Evolutionary conservation across 2,797 vertebrate genomes (phyloP).

Genomic region (Danio jaintianensis): DNA sequence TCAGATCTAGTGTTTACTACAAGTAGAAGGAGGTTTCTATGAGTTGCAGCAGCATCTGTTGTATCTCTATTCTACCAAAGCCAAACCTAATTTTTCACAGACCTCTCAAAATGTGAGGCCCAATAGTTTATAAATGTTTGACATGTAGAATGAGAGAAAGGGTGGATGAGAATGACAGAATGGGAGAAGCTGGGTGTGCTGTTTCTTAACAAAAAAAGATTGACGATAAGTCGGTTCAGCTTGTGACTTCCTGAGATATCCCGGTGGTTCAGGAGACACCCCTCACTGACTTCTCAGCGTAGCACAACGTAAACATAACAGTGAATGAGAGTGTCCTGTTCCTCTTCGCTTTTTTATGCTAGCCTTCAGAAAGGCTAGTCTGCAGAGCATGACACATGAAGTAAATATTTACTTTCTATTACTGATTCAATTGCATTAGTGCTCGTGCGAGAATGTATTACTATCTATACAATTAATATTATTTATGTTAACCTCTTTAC

Average conservation of each 20-base stretch:
- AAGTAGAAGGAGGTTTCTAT: neutral
- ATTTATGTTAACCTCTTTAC: neutral
- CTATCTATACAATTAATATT: neutral
- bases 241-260: constrained; percentile 49
- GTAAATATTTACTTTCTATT: constrained; percentile 52
- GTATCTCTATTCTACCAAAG: constrained; percentile 26
- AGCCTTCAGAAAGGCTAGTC: constrained; percentile 23
- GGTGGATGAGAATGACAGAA: constrained; percentile 44
- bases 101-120: constrained; percentile 30
- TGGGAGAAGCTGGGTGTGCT: constrained; percentile 56
- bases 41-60: constrained; percentile 28
- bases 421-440: constrained; percentile 31
- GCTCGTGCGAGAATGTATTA: constrained; percentile 1
- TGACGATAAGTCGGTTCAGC: constrained; percentile 41
- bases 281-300: constrained; percentile 51
- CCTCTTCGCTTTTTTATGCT: neutral
- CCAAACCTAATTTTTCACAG: constrained; percentile 35
- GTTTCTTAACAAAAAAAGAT: constrained; percentile 60
- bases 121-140: constrained; percentile 44
- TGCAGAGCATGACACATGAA: constrained; percentile 35
- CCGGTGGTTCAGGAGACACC: constrained; percentile 35
- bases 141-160: constrained; percentile 31
- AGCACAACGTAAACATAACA: constrained; percentile 54
- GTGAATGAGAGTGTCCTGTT: constrained; percentile 39
- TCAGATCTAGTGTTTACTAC: too few relatives aligned